Evolutionary conservation across 2,888 invertebrate genomes (phyloP).

Genomic region (Cabera pusaria): DNA sequence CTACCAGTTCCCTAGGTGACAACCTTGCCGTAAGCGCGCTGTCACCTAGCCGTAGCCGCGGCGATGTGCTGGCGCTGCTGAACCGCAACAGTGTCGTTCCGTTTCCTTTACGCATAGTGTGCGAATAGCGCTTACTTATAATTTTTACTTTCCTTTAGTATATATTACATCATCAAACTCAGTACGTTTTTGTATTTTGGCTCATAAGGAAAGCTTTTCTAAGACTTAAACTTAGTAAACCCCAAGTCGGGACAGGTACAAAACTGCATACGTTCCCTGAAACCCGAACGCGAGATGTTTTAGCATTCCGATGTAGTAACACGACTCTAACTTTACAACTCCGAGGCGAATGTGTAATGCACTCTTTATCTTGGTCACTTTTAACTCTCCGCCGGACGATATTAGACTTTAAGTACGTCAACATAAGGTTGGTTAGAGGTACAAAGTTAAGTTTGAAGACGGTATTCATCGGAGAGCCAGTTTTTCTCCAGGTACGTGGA

Average conservation of each 20-base stretch:
- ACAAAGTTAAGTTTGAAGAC: conserved; percentile 20
- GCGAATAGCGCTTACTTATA: no score
- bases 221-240: conserved; percentile 1
- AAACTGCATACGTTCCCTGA: conserved; percentile 35
- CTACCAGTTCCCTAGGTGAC: no score
- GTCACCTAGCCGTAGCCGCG: no score
- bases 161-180: no score
- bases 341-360: conserved; percentile 53
- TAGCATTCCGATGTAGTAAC: conserved; percentile 47
- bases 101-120: no score
- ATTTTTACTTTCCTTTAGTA: no score
- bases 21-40: no score
- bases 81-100: no score
- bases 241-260: conserved; percentile 26
- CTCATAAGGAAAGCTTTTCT: background rate
- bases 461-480: conserved; percentile 40
- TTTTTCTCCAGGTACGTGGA: conserved; percentile 45
- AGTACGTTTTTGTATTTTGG: no score
- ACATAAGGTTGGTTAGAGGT: conserved; percentile 13
- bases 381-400: conserved; percentile 7
- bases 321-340: conserved; percentile 50
- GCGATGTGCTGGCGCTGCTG: no score
- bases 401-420: conserved; percentile 20
- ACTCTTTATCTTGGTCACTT: conserved; percentile 39
- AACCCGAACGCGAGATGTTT: conserved; percentile 34